Evolutionary conservation across 2,113 vertebrate genomes (phyloP).

Genomic region (Uria lomvia): DNA sequence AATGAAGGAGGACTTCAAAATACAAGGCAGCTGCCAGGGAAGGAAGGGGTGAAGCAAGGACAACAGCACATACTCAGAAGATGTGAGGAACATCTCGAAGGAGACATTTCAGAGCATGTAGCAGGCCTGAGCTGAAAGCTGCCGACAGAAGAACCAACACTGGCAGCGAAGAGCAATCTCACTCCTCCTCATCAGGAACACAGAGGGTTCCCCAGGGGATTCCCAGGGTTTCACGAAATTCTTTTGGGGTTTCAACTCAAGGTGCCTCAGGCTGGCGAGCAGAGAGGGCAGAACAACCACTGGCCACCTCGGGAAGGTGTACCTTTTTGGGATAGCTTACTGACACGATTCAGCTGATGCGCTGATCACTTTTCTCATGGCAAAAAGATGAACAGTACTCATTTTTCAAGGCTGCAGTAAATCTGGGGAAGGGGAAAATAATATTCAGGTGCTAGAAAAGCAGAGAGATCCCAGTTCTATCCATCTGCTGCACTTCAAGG

Average conservation of each 20-base stretch:
- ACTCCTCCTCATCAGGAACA: neutral
- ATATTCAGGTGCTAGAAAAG: neutral
- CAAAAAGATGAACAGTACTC: neutral
- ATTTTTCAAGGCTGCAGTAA: neutral
- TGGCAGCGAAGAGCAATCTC: neutral
- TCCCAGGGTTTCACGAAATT: neutral
- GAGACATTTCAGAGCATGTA: neutral
- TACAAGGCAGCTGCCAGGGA: conserved; percentile 18
- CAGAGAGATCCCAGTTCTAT: neutral
- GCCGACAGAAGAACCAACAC: neutral
- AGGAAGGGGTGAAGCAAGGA: neutral
- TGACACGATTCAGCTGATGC: neutral
- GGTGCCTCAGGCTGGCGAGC: neutral
- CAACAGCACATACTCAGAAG: neutral
- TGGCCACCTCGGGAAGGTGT: neutral
- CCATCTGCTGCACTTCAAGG: neutral
- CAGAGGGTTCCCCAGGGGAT: neutral
- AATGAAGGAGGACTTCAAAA: conserved; percentile 10
- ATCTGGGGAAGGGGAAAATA: neutral
- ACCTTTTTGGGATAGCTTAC: neutral
- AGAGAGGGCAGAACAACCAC: neutral
- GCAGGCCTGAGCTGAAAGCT: neutral
- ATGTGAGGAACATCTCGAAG: neutral
- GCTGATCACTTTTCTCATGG: neutral
- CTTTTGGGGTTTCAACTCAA: neutral